A percentile compares a stretch with the other conserved stretches of the same genome.
Conservation (phyloP, 2,797 vertebrate species). For the Micrastur ruficollis region DNA sequence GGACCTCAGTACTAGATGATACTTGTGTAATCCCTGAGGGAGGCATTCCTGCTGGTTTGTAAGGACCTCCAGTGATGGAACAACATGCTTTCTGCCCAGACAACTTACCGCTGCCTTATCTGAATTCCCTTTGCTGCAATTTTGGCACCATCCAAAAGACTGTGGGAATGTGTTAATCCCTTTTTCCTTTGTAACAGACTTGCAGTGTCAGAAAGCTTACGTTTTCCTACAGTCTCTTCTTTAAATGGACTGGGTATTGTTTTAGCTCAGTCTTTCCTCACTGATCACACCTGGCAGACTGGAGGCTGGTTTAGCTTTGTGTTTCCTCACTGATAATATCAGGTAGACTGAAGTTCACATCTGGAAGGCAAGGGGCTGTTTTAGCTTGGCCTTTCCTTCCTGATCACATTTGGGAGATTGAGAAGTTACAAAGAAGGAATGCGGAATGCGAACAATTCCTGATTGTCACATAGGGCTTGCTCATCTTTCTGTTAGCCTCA, state of each 20-base stretch:
- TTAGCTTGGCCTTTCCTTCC: neutral
- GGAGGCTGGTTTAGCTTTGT: neutral
- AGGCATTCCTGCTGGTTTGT: neutral
- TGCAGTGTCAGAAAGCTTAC: neutral
- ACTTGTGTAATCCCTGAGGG: neutral
- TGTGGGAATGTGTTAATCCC: neutral
- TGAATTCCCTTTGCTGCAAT: neutral
- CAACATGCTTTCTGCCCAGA: neutral
- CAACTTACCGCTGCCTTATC: neutral
- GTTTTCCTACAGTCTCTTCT: neutral
- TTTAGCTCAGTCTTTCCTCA: neutral
- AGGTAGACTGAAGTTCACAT: neutral
- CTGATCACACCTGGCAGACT: neutral
- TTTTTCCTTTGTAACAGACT: neutral
- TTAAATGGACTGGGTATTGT: neutral
- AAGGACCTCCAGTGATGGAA: neutral
- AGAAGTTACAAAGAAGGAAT: neutral
- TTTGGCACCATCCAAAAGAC: neutral
- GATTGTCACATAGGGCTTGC: neutral
- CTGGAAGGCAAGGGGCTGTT: neutral
- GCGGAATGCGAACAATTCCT: neutral
- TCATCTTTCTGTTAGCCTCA: neutral
- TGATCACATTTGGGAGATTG: neutral
- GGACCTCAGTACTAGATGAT: neutral
- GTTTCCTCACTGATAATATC: neutral